phyloP scores from a whole-genome alignment of 2,888 invertebrate species.

The Taenaris catops region DNA sequence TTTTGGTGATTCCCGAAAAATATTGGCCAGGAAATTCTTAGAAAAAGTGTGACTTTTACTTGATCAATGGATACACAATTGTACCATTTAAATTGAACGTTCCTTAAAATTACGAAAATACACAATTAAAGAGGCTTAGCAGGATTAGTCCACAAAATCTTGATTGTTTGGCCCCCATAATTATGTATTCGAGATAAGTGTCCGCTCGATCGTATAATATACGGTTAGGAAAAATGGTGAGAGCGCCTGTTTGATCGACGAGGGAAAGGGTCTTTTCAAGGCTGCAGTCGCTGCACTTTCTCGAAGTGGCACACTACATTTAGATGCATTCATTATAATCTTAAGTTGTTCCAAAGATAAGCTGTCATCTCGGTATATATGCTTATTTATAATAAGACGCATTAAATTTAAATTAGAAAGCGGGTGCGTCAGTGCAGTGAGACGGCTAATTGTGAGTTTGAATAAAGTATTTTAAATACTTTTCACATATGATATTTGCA shows the following conservation, averaged over 20 bases:
- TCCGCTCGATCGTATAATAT: conserved; percentile 62
- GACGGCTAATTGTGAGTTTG: too few species aligned
- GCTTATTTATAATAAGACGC: conserved; percentile 7
- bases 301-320: conserved; percentile 61
- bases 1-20: too few species aligned
- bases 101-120: too few species aligned
- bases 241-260: conserved; percentile 67
- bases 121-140: too few species aligned
- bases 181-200: conserved; percentile 55
- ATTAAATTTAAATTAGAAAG: conserved; percentile 11
- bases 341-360: conserved; percentile 28
- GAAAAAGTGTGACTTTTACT: too few species aligned
- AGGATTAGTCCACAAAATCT: too few species aligned
- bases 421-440: conserved; percentile 1
- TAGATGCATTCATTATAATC: conserved; percentile 65
- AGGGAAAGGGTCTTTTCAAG: conserved; percentile 73
- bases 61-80: too few species aligned
- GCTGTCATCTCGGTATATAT: conserved; percentile 8
- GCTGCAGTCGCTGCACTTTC: conserved; percentile 72
- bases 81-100: too few species aligned
- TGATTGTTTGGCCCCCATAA: conserved; percentile 25
- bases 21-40: too few species aligned
- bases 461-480: too few species aligned
- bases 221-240: conserved; percentile 59
- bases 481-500: too few species aligned